Evolutionary conservation across 1,140 invertebrate genomes (phyloP).

Genomic region (Leptopilina boulardi): DNA sequence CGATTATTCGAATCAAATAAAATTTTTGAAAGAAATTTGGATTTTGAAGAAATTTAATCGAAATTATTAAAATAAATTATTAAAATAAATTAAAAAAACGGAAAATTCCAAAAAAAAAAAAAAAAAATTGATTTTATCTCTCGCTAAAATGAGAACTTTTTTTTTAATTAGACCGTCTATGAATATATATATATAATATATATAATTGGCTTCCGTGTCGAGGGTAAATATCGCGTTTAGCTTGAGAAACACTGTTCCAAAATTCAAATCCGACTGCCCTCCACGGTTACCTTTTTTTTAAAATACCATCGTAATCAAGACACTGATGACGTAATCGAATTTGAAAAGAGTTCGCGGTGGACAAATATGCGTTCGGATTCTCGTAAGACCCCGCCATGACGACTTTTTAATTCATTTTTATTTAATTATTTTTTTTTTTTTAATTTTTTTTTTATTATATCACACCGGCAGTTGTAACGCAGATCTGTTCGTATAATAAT

Average conservation of each 20-base stretch:
- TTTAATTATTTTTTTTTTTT: too few species aligned
- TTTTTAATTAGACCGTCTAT: slow-evolving; percentile 36
- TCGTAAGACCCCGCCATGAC: slow-evolving; percentile 28
- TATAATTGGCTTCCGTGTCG: background rate
- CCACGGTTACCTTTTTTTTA: slow-evolving; percentile 40
- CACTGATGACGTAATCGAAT: slow-evolving; percentile 24
- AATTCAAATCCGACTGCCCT: slow-evolving; percentile 41
- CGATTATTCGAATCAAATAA: too few species aligned
- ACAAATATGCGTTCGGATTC: slow-evolving; percentile 23
- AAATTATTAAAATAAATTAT: too few species aligned
- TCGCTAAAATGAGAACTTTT: slow-evolving; percentile 26
- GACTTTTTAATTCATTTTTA: background rate
- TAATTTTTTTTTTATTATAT: too few species aligned
- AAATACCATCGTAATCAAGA: slow-evolving; percentile 44
- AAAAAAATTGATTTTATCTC: background rate
- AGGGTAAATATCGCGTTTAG: slow-evolving; percentile 41
- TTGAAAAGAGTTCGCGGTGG: slow-evolving; percentile 26
- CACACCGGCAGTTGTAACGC: background rate
- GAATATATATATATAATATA: background rate
- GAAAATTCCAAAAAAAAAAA: background rate
- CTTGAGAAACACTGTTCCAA: slow-evolving; percentile 69
- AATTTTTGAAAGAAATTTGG: too few species aligned
- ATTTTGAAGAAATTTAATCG: too few species aligned
- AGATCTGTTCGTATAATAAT: background rate
- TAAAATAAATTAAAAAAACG: too few species aligned